Conservation (phyloP, 2,797 vertebrate species). For the Chromis chromis region DNA sequence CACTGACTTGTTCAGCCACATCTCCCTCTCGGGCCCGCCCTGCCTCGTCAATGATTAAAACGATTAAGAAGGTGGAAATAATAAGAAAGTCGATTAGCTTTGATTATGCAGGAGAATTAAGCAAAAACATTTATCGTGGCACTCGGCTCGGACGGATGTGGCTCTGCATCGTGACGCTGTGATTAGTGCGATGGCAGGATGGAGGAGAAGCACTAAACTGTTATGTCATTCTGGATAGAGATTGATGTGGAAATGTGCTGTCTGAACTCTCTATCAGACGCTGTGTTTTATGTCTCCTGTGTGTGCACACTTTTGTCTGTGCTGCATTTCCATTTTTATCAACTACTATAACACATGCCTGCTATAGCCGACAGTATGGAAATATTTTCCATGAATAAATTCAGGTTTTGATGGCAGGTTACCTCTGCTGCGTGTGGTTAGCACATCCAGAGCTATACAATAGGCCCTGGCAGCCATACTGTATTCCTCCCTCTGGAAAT, state of each 20-base stretch:
- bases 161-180: slow-evolving; percentile 64
- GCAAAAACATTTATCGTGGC: slow-evolving; percentile 57
- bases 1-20: slow-evolving; percentile 63
- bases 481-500: slow-evolving; percentile 89
- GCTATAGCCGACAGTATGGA: not conserved
- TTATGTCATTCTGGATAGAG: slow-evolving; percentile 45
- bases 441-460: slow-evolving; percentile 85
- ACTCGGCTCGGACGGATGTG: slow-evolving; percentile 59
- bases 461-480: slow-evolving; percentile 85
- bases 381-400: slow-evolving; percentile 43
- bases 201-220: slow-evolving; percentile 35
- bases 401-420: slow-evolving; percentile 38
- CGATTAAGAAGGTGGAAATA: slow-evolving; percentile 78
- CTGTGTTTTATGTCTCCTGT: slow-evolving; percentile 8
- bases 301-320: slow-evolving; percentile 9
- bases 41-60: slow-evolving; percentile 73
- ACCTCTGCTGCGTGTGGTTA: slow-evolving; percentile 79
- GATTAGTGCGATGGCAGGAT: slow-evolving; percentile 66
- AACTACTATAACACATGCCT: slow-evolving; percentile 5
- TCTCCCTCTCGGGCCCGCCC: slow-evolving; percentile 62
- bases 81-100: slow-evolving; percentile 76
- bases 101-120: slow-evolving; percentile 76
- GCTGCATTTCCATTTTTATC: slow-evolving; percentile 25
- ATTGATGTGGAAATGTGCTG: slow-evolving; percentile 31
- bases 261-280: slow-evolving; percentile 18